Evolutionary conservation across 2,888 invertebrate genomes (phyloP), one percentile per base, ranked within the genome.

Genomic region (Acronicta leporina): DNA sequence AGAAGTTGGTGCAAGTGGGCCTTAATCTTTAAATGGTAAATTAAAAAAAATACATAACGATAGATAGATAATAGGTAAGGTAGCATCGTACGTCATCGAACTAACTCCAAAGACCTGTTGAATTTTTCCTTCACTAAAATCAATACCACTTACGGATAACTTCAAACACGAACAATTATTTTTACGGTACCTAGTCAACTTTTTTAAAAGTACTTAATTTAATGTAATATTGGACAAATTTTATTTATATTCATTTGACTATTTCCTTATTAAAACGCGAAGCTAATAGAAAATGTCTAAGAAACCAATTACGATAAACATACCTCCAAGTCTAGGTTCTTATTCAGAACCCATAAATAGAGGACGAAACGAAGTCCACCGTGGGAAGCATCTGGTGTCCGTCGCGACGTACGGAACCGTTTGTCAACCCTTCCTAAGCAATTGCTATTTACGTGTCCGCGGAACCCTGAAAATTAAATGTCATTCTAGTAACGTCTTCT

Each of bases 401-500:
- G 77, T 77, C 69, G 53, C 68, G 68, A 71, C 72, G 63, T 73
- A 76, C 77, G 54, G 76, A 69, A 77, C 82, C 84, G 84, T 87
- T 87, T 86, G 83, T 87, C 87, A 87, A 87, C 63, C 68, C 61
- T 85, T 81, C 79, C 68, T 52, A 50, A 55, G 65, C 82, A 86
- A 86, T 87, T 85, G 84, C 84, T 80, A 73, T 77, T 79, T 74
- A 76, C 71, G 60, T 41, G 65, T 70, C 71, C 60, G 63, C 54
- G 75, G 79, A 77, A 79, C 75, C 55, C 75, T 79, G 82, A 79
- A 82, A 86, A 87, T 85, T 86, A 83, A 86, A 85, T 73, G 82
- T 79, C 74, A 69, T 75, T 76, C 58, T 41, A 71, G 76, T 76
- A 73, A 56, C 60, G 41, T 50, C 48, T 75, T 55, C 57, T 40